Evolutionary conservation across 2,113 vertebrate genomes (phyloP).

Genomic region (Herpetotheres cachinnans): DNA sequence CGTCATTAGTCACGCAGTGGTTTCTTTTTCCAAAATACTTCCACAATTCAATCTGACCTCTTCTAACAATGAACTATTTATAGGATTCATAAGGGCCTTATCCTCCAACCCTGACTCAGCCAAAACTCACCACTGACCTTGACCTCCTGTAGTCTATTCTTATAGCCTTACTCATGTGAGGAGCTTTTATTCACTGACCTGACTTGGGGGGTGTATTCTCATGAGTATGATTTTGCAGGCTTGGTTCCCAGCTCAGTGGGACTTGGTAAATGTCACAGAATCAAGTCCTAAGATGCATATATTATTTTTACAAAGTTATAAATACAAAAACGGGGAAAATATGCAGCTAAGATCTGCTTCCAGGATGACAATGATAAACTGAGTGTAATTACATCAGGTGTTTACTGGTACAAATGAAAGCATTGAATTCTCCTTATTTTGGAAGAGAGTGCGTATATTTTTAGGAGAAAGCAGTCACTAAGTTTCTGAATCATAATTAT

Average conservation of each 20-base stretch:
- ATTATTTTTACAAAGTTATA: not conserved
- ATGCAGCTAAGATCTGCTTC: not conserved
- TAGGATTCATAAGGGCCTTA: conserved; percentile 48
- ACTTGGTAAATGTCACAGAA: conserved; percentile 27
- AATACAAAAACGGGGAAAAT: not conserved
- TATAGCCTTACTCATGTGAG: conserved; percentile 26
- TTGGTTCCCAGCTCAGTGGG: not conserved
- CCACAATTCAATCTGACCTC: conserved; percentile 40
- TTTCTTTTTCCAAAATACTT: conserved; percentile 53
- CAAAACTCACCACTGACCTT: conserved; percentile 56
- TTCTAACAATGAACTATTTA: conserved; percentile 62
- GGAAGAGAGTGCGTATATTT: not conserved
- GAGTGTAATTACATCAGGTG: not conserved
- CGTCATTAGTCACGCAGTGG: not conserved
- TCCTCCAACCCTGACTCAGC: conserved; percentile 57
- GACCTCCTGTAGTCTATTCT: conserved; percentile 42
- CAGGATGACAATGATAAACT: not conserved
- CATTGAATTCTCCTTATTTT: not conserved
- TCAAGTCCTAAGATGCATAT: not conserved
- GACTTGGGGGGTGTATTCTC: not conserved
- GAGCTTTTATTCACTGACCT: not conserved
- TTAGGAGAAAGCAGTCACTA: not conserved
- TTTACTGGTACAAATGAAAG: not conserved
- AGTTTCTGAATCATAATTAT: not conserved
- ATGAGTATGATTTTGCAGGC: not conserved